These are phyloP conservation scores for Corvus cornix DNA, from an alignment of 2,113 vertebrate genomes.

Conservation along the genomic window DNA sequence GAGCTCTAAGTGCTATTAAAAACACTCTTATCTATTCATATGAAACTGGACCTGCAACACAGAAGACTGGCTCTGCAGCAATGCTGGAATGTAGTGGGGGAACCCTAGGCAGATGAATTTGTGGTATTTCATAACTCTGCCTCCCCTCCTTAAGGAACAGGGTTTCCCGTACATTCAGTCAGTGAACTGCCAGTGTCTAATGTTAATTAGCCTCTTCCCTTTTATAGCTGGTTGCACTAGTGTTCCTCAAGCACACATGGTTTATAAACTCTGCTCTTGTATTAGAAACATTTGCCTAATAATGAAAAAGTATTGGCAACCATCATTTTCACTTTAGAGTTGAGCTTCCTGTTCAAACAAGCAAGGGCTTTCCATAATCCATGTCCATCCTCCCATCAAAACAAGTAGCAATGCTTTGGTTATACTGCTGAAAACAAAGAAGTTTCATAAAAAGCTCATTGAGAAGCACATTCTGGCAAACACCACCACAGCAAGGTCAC, in stretches of 20 bases:
- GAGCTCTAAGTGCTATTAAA: background rate
- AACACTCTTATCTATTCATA: background rate
- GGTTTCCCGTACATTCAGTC: background rate
- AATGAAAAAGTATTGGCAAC: background rate
- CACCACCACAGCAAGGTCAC: background rate
- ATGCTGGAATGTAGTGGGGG: rapidly evolving
- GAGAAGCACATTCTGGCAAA: background rate
- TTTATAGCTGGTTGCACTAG: background rate
- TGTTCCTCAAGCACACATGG: background rate
- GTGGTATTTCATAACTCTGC: background rate
- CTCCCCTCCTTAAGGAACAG: background rate
- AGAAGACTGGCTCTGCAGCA: background rate
- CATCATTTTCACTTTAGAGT: background rate
- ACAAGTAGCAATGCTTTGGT: background rate
- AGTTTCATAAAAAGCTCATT: background rate
- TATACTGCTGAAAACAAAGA: background rate
- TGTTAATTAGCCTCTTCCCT: background rate
- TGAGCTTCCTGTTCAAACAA: background rate
- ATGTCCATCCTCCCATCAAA: background rate
- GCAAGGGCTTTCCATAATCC: background rate
- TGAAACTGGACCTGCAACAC: background rate
- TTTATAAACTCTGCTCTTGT: background rate
- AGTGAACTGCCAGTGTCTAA: background rate
- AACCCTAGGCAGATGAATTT: background rate
- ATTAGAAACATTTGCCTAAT: background rate